Evolutionary conservation across 92 coral and sea anemone species (phyloP), one percentile per base, ranked within the genome.

Genomic region (Meandrina meandrites): DNA sequence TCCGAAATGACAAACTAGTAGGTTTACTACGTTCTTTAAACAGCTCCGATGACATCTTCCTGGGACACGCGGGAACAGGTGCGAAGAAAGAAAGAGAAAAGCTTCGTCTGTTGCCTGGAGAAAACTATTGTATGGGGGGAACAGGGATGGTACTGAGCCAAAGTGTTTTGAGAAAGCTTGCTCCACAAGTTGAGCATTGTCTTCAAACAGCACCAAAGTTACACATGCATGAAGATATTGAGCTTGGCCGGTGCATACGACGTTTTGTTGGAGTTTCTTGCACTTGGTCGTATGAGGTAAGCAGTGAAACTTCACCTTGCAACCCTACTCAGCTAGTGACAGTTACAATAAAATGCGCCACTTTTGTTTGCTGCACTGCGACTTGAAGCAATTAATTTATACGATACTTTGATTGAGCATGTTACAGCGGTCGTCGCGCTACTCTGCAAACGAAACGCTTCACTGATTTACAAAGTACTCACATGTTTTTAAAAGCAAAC

Each of bases 231-330:
- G 93, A 90, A 78, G 93, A 90, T 54, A 69, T 82, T 5, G 93
- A 90, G 30, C 68, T 60, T 53, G 98, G 98, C n/a, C 89, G 98
- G 47, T 96, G 98, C 74, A 89, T 96, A 35, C 90, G 93, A 82
- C 90, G 88, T 37, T 96, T 92, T 53, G 94, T 94, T 75, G 98
- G 98, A 69, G 88, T 96, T 66, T 88, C 95, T 42, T 96, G 98
- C 74, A 93, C 98, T 35, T 96, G 98, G 98, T 93, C 98, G 3
- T 94, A 91, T 74, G 96, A 96, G 96, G 98, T 94, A 86, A 80
- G 88, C 68, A 7, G 22, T 60, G 1, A 60, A 24, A 40, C 45
- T 40, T 40, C 45, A 6, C 45, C 45, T 40, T 40, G 45, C 45
- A 40, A 40, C 45, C 45, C 6, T 40, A n/a, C n/a, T n/a, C n/a